A percentile compares a stretch with the other conserved stretches of the same genome.
Evolutionary conservation across 2,888 invertebrate genomes (phyloP).

Genomic region (Proisotoma minuta): DNA sequence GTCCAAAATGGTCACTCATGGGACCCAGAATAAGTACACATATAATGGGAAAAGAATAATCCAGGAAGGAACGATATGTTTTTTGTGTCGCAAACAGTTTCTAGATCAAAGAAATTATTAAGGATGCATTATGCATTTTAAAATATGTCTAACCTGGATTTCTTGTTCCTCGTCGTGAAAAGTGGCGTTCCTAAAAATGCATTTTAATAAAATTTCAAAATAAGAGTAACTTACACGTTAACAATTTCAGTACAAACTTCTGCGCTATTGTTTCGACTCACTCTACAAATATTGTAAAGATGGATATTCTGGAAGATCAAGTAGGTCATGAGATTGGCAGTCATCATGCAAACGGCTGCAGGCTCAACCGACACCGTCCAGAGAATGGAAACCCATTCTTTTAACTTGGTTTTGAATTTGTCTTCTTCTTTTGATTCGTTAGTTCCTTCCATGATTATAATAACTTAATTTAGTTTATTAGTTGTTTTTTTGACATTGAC

Average conservation of each 20-base stretch:
- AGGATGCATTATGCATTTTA: too few relatives aligned
- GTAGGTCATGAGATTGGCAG: constrained; percentile 38
- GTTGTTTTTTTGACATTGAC: too few relatives aligned
- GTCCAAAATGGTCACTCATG: constrained; percentile 45
- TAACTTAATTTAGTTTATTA: too few relatives aligned
- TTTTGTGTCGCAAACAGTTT: neutral
- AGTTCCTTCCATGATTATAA: too few relatives aligned
- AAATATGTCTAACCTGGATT: too few relatives aligned
- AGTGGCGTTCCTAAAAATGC: neutral
- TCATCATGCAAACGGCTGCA: constrained; percentile 38
- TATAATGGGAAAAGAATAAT: constrained; percentile 33
- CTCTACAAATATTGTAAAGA: constrained; percentile 31
- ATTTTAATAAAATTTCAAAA: neutral
- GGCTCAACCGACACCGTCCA: constrained; percentile 30
- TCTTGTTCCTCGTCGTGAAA: neutral
- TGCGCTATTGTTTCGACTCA: constrained; percentile 26
- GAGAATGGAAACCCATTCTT: neutral
- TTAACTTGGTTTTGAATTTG: neutral
- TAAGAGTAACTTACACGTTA: constrained; percentile 18
- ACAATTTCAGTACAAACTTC: constrained; percentile 28
- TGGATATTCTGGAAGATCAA: constrained; percentile 35
- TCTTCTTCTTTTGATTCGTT: too few relatives aligned
- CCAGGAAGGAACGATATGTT: neutral
- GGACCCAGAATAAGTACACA: constrained; percentile 45
- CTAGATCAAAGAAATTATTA: neutral